Percentiles rank a stretch among this genome's conserved stretches.
Evolutionary conservation across 1,140 invertebrate species (phyloP).

Genomic region (Conus betulinus): DNA sequence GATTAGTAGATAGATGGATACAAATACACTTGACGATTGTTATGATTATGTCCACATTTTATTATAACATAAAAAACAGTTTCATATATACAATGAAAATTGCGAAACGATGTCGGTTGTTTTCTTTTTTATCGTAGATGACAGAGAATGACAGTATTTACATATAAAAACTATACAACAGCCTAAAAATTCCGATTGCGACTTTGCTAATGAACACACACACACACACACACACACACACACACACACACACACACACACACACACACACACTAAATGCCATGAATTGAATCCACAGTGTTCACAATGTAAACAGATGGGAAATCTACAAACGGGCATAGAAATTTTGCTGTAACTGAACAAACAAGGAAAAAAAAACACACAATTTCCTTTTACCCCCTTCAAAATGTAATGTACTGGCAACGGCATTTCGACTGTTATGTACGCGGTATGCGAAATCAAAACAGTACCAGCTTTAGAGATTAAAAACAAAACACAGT

Average conservation of each 20-base stretch:
- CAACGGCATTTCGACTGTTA: too few relatives aligned
- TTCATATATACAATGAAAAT: not conserved
- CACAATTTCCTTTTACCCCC: too few relatives aligned
- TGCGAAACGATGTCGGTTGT: not conserved
- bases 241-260: conserved; percentile 18
- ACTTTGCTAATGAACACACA: not conserved
- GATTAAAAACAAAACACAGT: too few relatives aligned
- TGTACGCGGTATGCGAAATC: too few relatives aligned
- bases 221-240: conserved; percentile 10
- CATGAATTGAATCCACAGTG: not conserved
- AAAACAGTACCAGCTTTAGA: too few relatives aligned
- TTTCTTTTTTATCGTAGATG: not conserved
- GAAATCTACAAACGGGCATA: not conserved
- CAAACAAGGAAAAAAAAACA: not conserved
- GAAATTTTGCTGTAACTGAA: not conserved
- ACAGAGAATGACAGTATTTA: not conserved
- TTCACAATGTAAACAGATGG: not conserved
- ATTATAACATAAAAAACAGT: not conserved
- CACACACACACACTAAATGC: not conserved
- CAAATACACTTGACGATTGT: not conserved
- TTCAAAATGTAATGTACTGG: too few relatives aligned
- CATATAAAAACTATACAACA: not conserved
- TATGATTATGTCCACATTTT: not conserved
- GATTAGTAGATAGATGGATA: not conserved
- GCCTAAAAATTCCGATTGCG: not conserved